Conservation (phyloP, 2,888 invertebrate genomes). For the Charanyca ferruginea region DNA sequence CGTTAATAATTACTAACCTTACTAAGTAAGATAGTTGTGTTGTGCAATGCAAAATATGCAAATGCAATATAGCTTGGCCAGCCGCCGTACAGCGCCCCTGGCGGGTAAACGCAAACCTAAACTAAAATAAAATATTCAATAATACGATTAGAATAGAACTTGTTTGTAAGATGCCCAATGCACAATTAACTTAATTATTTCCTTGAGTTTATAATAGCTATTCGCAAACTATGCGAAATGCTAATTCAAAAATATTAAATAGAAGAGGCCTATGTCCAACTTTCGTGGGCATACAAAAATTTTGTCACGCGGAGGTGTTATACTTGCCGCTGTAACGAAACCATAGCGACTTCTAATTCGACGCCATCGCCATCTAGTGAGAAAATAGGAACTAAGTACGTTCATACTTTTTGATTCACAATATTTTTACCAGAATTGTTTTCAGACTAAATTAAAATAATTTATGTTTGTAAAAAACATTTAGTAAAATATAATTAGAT, state of each 20-base stretch:
- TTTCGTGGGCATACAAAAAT: constrained; percentile 9
- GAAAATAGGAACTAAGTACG: constrained; percentile 5
- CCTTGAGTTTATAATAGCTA: constrained; percentile 22
- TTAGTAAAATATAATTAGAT: too few species aligned
- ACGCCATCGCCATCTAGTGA: constrained; percentile 35
- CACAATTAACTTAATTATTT: too few species aligned
- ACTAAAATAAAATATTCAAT: too few species aligned
- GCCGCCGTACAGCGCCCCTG: background rate
- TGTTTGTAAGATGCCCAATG: too few species aligned
- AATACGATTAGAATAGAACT: too few species aligned
- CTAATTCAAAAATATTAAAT: constrained; percentile 32
- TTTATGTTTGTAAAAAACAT: too few species aligned
- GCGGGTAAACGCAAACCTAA: background rate
- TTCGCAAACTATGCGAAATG: constrained; percentile 10
- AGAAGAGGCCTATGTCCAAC: constrained; percentile 43
- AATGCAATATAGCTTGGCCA: too few species aligned
- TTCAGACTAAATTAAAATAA: background rate
- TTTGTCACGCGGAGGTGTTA: background rate
- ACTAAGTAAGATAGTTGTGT: too few species aligned
- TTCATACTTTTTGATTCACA: background rate
- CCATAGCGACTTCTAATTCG: constrained; percentile 39
- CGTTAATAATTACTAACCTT: too few species aligned
- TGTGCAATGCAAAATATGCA: too few species aligned
- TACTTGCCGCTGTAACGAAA: constrained; percentile 24
- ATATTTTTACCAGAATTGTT: background rate